phyloP scores from a whole-genome alignment of 2,888 invertebrate species.

The Catotricha subobsoleta region DNA sequence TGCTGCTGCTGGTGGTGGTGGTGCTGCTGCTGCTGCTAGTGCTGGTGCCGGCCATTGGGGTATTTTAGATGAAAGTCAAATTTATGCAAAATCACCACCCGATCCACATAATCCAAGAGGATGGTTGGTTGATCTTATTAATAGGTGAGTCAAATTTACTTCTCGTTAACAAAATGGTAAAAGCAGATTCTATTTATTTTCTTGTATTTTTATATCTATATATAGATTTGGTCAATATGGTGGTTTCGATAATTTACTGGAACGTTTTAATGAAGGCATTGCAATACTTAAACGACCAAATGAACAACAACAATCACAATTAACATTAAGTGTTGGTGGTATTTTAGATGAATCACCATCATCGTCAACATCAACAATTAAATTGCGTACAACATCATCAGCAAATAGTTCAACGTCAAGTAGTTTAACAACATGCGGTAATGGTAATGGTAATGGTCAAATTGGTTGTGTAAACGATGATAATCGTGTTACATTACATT shows the following conservation, averaged over 20 bases:
- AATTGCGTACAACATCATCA: constrained; percentile 11
- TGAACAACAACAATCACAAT: constrained; percentile 4
- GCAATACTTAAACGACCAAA: constrained; percentile 17
- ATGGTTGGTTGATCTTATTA: constrained; percentile 92
- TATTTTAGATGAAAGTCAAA: constrained; percentile 46
- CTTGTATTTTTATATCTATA: constrained; percentile 13
- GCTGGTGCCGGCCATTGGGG: constrained; percentile 26
- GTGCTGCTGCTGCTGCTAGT: background rate
- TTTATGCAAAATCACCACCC: constrained; percentile 39
- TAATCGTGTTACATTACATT: constrained; percentile 43
- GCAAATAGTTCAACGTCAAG: constrained; percentile 11
- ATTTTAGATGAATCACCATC: constrained; percentile 13
- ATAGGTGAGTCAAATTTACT: constrained; percentile 37
- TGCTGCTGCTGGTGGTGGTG: background rate
- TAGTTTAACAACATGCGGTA: constrained; percentile 8
- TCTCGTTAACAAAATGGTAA: no score
- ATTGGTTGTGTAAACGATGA: constrained; percentile 17
- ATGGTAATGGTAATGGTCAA: constrained; percentile 4
- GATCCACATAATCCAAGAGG: constrained; percentile 79
- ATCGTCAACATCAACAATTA: constrained; percentile 15
- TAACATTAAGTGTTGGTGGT: constrained; percentile 12
- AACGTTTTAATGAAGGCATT: constrained; percentile 61
- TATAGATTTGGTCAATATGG: constrained; percentile 67
- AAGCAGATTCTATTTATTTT: background rate
- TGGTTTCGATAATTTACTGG: constrained; percentile 72